These are phyloP conservation scores for Thermophis baileyi DNA, from an alignment of 2,113 vertebrate genomes.

Conservation along the genomic window DNA sequence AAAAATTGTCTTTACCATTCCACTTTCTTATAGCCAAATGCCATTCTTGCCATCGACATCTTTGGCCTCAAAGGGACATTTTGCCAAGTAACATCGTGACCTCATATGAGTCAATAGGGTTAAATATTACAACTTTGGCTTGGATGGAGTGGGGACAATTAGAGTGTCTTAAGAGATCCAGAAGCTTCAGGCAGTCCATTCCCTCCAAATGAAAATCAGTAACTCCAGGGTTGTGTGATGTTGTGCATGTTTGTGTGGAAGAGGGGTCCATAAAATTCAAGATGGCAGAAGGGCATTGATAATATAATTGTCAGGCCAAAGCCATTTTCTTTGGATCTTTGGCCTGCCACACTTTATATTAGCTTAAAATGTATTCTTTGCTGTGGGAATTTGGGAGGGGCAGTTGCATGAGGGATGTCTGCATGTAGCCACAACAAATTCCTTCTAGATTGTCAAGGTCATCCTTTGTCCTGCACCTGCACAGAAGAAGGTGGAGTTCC, in stretches of 20 bases:
- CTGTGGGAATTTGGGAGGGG: too few relatives aligned
- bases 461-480: too few relatives aligned
- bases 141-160: background rate
- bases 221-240: background rate
- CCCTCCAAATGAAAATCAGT: background rate
- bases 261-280: background rate
- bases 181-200: too few relatives aligned
- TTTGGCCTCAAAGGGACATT: background rate
- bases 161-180: too few relatives aligned
- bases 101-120: background rate
- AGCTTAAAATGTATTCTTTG: too few relatives aligned
- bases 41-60: background rate
- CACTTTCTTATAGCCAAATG: background rate
- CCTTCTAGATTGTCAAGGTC: too few relatives aligned
- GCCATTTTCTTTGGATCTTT: too few relatives aligned
- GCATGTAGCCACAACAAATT: too few relatives aligned
- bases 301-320: too few relatives aligned
- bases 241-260: background rate
- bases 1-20: background rate
- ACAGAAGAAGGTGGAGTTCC: too few relatives aligned
- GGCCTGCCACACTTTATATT: too few relatives aligned
- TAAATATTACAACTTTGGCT: background rate
- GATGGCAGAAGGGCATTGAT: background rate
- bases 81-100: background rate
- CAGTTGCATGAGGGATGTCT: too few relatives aligned